These are phyloP conservation scores for Oreohelix idahoensis DNA, from an alignment of 1,140 invertebrate genomes.

Conservation along the genomic window DNA sequence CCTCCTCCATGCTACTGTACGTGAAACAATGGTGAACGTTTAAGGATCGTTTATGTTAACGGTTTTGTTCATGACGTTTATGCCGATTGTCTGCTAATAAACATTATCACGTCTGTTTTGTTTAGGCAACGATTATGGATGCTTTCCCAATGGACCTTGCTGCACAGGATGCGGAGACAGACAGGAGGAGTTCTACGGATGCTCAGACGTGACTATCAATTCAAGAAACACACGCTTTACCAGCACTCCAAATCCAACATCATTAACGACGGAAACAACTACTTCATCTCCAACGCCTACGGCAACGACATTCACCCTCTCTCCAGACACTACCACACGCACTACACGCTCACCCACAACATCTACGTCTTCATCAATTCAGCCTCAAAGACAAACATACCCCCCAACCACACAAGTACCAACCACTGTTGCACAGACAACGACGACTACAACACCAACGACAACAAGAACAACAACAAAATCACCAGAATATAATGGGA, in stretches of 20 bases:
- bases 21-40: no score
- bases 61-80: no score
- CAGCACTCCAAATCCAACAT: background rate
- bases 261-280: background rate
- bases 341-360: background rate
- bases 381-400: background rate
- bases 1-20: no score
- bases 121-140: slow-evolving; percentile 48
- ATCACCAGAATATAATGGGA: no score
- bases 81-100: no score
- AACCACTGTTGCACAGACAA: background rate
- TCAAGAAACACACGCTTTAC: background rate
- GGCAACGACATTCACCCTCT: background rate
- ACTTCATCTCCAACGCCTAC: background rate
- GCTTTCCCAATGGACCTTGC: slow-evolving; percentile 14
- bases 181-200: slow-evolving; percentile 59
- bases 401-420: background rate
- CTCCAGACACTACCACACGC: background rate
- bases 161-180: slow-evolving; percentile 49
- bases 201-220: slow-evolving; percentile 53
- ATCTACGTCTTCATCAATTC: background rate
- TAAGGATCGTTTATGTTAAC: no score
- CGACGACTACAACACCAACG: background rate
- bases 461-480: background rate
- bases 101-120: no score